These are phyloP conservation scores for Syngnathus rostellatus DNA, from an alignment of 2,797 vertebrate species.

Conservation along the genomic window DNA sequence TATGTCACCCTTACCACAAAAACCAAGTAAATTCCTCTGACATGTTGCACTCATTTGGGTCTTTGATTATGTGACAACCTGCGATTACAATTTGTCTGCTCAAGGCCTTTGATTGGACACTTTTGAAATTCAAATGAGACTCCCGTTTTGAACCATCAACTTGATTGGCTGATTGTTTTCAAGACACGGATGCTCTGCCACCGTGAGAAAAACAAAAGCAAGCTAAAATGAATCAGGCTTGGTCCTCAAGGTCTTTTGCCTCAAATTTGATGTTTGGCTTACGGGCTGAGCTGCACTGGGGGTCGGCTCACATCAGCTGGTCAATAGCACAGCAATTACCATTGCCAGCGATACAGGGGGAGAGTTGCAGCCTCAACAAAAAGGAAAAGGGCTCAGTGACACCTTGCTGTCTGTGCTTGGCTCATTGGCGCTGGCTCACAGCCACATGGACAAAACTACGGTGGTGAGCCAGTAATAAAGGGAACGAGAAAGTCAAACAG, in stretches of 20 bases:
- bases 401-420: constrained; percentile 49
- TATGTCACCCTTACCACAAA: constrained; percentile 8
- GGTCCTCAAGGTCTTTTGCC: constrained; percentile 15
- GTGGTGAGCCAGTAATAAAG: constrained; percentile 22
- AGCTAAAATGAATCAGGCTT: background rate
- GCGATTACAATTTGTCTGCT: constrained; percentile 36
- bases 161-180: constrained; percentile 42
- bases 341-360: constrained; percentile 46
- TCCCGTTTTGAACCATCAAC: constrained; percentile 40
- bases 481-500: constrained; percentile 8
- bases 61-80: constrained; percentile 39
- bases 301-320: constrained; percentile 30
- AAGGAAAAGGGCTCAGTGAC: constrained; percentile 55
- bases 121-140: constrained; percentile 42
- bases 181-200: background rate
- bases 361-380: constrained; percentile 64
- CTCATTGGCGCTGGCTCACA: constrained; percentile 29
- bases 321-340: constrained; percentile 67
- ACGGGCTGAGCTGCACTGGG: constrained; percentile 15
- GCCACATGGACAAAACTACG: constrained; percentile 24
- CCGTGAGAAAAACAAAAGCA: constrained; percentile 2
- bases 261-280: constrained; percentile 19
- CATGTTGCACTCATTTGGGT: constrained; percentile 39
- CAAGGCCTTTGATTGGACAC: constrained; percentile 42
- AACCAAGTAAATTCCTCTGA: constrained; percentile 27